Conservation (phyloP, 2,797 vertebrate species). For the Takifugu ocellatus region DNA sequence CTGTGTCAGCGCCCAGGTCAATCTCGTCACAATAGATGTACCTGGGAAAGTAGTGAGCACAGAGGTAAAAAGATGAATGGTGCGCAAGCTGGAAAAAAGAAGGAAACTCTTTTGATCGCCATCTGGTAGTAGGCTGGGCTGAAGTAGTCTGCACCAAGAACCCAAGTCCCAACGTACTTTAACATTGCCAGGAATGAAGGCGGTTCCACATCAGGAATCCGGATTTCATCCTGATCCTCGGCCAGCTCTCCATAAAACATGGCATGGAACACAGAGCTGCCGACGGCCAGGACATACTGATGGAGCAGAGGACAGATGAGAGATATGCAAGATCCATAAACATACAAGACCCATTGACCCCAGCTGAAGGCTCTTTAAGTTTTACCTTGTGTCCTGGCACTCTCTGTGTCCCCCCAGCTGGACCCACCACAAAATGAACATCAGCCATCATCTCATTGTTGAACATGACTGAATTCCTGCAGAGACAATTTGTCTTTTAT, state of each 20-base stretch:
- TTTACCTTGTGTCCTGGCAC: slow-evolving; percentile 95
- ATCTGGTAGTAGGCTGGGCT: too few relatives aligned
- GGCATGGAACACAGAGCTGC: slow-evolving; percentile 98
- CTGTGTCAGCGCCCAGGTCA: slow-evolving; percentile 93
- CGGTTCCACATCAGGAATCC: slow-evolving; percentile 97
- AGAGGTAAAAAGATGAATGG: too few relatives aligned
- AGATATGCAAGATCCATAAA: background rate
- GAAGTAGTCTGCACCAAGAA: background rate
- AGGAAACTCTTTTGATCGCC: too few relatives aligned
- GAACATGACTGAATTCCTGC: slow-evolving; percentile 98
- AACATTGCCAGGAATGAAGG: slow-evolving; percentile 96
- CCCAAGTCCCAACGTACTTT: slow-evolving; percentile 73
- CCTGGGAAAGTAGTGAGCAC: slow-evolving; percentile 59
- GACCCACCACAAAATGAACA: slow-evolving; percentile 96
- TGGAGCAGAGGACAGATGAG: background rate
- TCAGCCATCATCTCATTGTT: slow-evolving; percentile 99
- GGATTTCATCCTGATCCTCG: slow-evolving; percentile 96
- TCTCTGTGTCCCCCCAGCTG: slow-evolving; percentile 89
- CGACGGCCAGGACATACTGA: slow-evolving; percentile 96
- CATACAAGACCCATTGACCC: background rate
- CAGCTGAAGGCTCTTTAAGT: background rate
- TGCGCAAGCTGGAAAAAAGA: too few relatives aligned
- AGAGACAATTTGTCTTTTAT: slow-evolving; percentile 1
- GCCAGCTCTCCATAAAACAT: slow-evolving; percentile 99
- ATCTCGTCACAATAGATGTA: slow-evolving; percentile 99